Percentiles rank a stretch among this genome's conserved stretches.
phyloP scores from a whole-genome alignment of 2,888 invertebrate genomes.

The Protonemura montana region DNA sequence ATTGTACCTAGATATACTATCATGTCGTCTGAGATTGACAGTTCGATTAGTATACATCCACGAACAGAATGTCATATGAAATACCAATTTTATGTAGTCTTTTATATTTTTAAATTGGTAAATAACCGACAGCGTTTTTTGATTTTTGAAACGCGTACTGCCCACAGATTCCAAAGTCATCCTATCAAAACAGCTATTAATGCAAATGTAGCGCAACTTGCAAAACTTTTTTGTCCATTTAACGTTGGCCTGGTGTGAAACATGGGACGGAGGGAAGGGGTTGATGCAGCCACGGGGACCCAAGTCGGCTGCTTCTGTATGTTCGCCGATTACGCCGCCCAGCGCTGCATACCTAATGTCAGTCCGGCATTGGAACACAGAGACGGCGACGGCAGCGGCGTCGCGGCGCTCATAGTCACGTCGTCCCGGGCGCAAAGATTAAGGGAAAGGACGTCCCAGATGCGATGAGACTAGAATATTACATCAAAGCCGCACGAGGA shows the following conservation, averaged over 20 bases:
- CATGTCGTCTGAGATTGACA: no score
- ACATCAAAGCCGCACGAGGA: conserved; percentile 36
- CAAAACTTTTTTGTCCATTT: background rate
- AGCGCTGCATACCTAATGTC: conserved; percentile 24
- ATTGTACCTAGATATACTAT: no score
- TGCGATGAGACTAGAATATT: conserved; percentile 45
- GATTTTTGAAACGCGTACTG: no score
- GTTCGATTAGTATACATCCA: no score
- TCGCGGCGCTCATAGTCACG: conserved; percentile 23
- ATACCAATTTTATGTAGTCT: no score
- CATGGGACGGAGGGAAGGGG: background rate
- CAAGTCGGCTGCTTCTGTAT: background rate
- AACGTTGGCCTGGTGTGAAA: background rate
- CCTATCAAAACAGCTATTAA: background rate
- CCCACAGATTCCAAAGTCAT: background rate
- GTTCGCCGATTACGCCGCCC: conserved; percentile 12
- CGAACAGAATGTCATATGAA: no score
- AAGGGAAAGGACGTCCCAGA: conserved; percentile 44
- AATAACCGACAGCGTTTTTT: no score
- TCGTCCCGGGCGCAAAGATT: conserved; percentile 41
- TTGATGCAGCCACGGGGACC: background rate
- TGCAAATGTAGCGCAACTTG: background rate
- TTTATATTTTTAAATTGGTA: no score
- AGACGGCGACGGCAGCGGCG: background rate
- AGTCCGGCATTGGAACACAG: background rate